Evolutionary conservation across 2,797 vertebrate species (phyloP), one percentile per base, ranked within the genome.

Genomic region (Nothura maculosa): DNA sequence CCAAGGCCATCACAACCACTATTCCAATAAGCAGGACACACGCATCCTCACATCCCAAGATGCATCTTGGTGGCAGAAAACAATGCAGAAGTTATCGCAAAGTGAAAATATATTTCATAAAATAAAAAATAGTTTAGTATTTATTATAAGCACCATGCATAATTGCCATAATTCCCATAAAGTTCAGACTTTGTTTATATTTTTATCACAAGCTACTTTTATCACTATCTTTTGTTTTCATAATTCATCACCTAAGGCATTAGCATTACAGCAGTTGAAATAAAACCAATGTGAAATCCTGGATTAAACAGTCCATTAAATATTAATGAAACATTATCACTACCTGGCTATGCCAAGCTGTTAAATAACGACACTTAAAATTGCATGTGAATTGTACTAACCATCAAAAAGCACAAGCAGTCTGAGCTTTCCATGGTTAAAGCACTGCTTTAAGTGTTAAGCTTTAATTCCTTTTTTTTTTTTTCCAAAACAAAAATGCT

Each of bases 301-400:
- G 0, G 60, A 90, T 90, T 84, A 87, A 88, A 93, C 42, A 78
- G 75, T 63, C 30, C 72, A 74, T 90, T 92, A 93, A 93, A 85
- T 54, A 87, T 38, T 43, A 91, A 90, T 43, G 30, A 94, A 81
- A 67, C 38, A 80, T 85, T 87, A 92, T 83, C 0, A 0, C 42
- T 38, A 77, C 40, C 69, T 67, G 48, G 21, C 43, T 83, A 47
- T 61, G 34, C 20, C 67, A 19, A 43, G 14, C 22, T 81, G 47
- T 67, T 81, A 93, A 75, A 80, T 61, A 64, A 82, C 85, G 30
- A 40, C 72, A 62, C 55, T 91, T 87, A 42, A 58, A 87, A 84
- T 12, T 64, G 36, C 40, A 91, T 81, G 57, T 42, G 30, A 76
- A 84, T 27, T 43, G 48, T 63, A 40, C 48, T 78, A 82, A 70